Base-by-base conservation (phyloP, 2,113 vertebrate species). In the Perca flavescens region DNA sequence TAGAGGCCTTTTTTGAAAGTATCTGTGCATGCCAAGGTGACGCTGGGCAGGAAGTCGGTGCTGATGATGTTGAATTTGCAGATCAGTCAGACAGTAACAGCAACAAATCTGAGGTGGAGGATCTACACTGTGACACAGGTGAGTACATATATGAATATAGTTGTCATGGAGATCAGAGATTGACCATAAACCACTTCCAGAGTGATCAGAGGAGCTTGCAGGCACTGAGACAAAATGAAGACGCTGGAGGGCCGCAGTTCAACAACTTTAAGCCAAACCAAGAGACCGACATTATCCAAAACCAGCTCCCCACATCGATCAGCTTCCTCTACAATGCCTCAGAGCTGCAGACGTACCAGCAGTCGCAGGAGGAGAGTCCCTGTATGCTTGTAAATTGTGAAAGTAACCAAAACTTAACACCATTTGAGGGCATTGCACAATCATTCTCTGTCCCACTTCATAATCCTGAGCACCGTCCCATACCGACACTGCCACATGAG, bases 361-460 rank as follows among this genome's bases (percentile, higher is more conserved):
- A 22, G 10, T 21, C 57, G 19, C 68, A 82, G 50, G 71, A 77
- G 6, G 50, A 69, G 36, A 80, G 77, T 31, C 47, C 62, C 5
- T 89, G 74, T 40, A 87, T 81, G 67, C 74, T 86, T 79, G 53
- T 36, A 0, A 76, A 63, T 19, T 56, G 47, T 56, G 78, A 75
- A 64, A 58, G n/a, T 19, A 58, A 80, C 66, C 66, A 47, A 17
- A 61, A 49, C 31, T 66, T 84, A 8, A 77, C 80, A 22, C 91
- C 78, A 0, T 96, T 95, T 79, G 91, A 94, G 36, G 95, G 95
- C 4, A 89, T 96, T n/a, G 96, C 96, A 58, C 93, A 93, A 68
- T 96, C 95, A 0, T 96, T 96, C 69, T 82, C 88, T 4, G 93
- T 87, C 8, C 88, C 92, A 0, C 57, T 58, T 47, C 68, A 80